Base-by-base conservation (phyloP, 2,113 vertebrate genomes). In the Urocynchramus pylzowi region DNA sequence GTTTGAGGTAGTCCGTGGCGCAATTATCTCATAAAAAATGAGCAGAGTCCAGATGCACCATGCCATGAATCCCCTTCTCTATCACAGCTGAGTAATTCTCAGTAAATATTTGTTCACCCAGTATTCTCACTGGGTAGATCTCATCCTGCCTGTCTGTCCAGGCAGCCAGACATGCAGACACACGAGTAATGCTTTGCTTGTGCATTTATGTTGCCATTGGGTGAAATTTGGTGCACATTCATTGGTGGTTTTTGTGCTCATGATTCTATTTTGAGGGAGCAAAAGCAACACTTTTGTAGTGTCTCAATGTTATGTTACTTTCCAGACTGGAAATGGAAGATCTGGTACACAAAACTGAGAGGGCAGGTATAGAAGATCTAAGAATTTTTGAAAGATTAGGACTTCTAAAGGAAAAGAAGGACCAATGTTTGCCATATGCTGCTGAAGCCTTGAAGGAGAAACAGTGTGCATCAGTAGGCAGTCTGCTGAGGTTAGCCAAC, bases 71-170 rank as follows among this genome's bases (percentile, higher is more conserved):
- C 97, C 97, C 97, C 97, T 95, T 81, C 93, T 96, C 97, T 93
- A 97, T 98, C 97, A 98, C 96, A 97, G 98, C 97, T 97, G 98
- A 98, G 93, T 97, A 97, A 98, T 97, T 97, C 97, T 98, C 98
- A 98, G 98, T 98, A 99, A 99, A 99, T 98, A 98, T 99, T 99
- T 98, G 98, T 98, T 98, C 98, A 98, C 96, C 97, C 98, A 97
- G 64, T 97, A 97, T 98, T 98, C 98, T 96, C 94, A 75, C 64
- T 87, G 85, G 93, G 73, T 73, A 78, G 70, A 14, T 84, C 85
- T 47, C 53, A 41, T 84, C 33, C 71, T 94, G 83, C 74, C 49
- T 92, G 80, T 73, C 77, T 84, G 52, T 82, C 76, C 39, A 30
- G 11, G 12, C 64, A 61, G 41, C 1, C 39, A 53, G 70, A 37